Evolutionary conservation across 2,113 vertebrate genomes (phyloP).

Genomic region (Lycaon pictus): DNA sequence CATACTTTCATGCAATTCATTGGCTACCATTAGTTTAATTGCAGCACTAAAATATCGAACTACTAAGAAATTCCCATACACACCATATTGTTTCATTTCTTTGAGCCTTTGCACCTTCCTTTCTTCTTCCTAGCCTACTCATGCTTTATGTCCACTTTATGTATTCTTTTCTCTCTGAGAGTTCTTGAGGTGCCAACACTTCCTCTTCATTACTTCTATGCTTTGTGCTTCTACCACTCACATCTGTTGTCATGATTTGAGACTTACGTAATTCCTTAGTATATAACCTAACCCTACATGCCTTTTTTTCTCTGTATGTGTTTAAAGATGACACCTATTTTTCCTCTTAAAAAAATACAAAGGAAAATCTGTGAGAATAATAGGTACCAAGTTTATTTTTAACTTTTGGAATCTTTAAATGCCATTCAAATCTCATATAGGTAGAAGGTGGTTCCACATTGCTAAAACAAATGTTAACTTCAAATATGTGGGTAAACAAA

Average conservation of each 20-base stretch:
- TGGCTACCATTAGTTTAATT: background rate
- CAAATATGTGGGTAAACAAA: conserved; percentile 11
- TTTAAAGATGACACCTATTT: background rate
- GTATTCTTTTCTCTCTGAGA: background rate
- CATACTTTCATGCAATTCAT: background rate
- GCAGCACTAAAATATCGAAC: background rate
- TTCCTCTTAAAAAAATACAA: background rate
- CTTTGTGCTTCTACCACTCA: background rate
- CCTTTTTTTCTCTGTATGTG: background rate
- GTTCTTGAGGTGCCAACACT: background rate
- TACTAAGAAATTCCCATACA: background rate
- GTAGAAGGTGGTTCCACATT: background rate
- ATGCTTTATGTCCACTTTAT: background rate
- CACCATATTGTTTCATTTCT: background rate
- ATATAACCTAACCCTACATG: background rate
- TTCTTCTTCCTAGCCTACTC: background rate
- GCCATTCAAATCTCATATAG: background rate
- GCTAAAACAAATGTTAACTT: conserved; percentile 29
- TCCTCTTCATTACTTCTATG: background rate
- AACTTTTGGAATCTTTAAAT: conserved; percentile 24
- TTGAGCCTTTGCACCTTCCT: background rate
- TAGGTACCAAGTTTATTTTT: background rate
- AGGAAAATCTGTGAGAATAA: background rate
- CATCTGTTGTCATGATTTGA: background rate
- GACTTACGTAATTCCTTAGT: background rate